Base-by-base conservation (phyloP, 2,113 vertebrate genomes). In the Orcinus orca region DNA sequence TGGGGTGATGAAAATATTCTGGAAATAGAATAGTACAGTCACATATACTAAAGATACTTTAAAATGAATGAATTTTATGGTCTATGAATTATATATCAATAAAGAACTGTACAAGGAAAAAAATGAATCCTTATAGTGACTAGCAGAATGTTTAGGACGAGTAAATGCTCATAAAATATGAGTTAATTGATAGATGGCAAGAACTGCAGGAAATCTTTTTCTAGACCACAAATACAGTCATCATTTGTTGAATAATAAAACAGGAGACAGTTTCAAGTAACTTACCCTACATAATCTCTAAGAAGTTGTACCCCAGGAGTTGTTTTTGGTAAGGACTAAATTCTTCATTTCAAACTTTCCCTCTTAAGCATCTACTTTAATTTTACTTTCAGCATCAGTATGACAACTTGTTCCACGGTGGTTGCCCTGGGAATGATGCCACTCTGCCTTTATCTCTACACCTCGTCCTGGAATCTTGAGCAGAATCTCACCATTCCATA, bases 361-460 rank as follows among this genome's bases (percentile, higher is more conserved):
- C 17, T 94, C 60, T 82, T 95, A 96, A 76, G 62, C 26, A 11
- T 91, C 14, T 53, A 33, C 67, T 90, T 93, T 53, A 6, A 6
- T 84, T 96, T 84, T 63, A 7, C 70, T 97, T 98, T 26, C 96
- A 98, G 98, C 86, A 98, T 99, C 96, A 98, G 96, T 31, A 98
- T 92, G 97, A 98, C 96, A 1, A 68, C 97, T 21, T 98, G 98
- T 23, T 98, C 98, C 71, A 98, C 95, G 4, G 71, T 95, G 93
- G 96, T 98, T 4, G 98, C 97, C 20, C 65, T 98, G 94, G 98
- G 97, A n/a, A 97, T 55, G 85, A 97, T 98, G 97, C 98, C 98
- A 0, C 97, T 98, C 74, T 98, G 97, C 81, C 98, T 98, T 8
- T 98, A 96, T 15, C 79, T 98, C 95, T 98, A 98, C 94, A 96